Percentiles rank a stretch among this genome's conserved stretches.
Evolutionary conservation across 2,888 invertebrate species (phyloP).

Genomic region (Phortica magna): DNA sequence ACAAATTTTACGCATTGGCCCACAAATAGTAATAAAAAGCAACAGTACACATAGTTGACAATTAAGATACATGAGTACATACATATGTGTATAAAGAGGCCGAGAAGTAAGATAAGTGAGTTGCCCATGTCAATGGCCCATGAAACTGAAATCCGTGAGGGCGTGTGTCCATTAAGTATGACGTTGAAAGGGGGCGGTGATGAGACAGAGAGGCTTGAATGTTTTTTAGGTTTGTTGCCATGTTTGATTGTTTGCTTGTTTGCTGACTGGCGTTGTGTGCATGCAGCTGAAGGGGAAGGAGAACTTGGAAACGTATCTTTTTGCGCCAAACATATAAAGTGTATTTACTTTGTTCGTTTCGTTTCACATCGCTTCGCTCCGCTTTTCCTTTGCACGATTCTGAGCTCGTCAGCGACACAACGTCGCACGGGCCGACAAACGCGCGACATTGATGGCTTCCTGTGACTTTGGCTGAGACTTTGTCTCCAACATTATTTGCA

Average conservation of each 20-base stretch:
- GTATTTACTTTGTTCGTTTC: background rate
- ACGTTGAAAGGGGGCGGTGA: no score
- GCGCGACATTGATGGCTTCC: constrained; percentile 68
- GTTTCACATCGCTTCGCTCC: background rate
- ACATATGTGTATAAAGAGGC: background rate
- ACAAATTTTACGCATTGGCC: constrained; percentile 1
- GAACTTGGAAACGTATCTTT: background rate
- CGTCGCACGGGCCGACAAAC: constrained; percentile 43
- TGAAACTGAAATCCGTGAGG: background rate
- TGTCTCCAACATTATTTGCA: constrained; percentile 56
- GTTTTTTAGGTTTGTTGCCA: no score
- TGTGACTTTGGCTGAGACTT: constrained; percentile 58
- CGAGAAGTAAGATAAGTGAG: background rate
- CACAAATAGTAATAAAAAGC: background rate
- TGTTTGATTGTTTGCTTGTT: no score
- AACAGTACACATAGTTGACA: background rate
- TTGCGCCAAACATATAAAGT: constrained; percentile 1
- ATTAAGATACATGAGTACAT: background rate
- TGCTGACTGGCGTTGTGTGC: no score
- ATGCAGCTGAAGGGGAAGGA: no score
- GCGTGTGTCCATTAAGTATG: background rate
- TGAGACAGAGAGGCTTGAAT: no score
- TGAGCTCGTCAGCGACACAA: background rate
- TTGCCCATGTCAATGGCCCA: constrained; percentile 14
- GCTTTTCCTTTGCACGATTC: background rate